These are phyloP conservation scores for Rhodeus uyekii DNA, from an alignment of 2,797 vertebrate species.

Conservation along the genomic window DNA sequence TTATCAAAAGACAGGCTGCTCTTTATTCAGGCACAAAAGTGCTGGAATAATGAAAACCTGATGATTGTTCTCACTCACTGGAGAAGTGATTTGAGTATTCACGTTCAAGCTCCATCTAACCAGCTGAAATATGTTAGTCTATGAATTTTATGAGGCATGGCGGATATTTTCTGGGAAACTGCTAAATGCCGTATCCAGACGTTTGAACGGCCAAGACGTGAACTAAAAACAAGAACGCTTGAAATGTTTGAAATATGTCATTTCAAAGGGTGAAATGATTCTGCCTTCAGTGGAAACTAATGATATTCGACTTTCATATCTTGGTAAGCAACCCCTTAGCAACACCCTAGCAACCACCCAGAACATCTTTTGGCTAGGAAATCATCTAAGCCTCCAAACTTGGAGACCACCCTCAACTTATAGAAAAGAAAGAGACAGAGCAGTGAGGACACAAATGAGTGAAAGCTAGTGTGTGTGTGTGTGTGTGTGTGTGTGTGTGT, in stretches of 20 bases:
- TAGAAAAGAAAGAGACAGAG: not conserved
- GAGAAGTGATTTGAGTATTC: slow-evolving; percentile 43
- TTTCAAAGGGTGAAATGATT: not conserved
- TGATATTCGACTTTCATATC: not conserved
- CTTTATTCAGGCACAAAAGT: slow-evolving; percentile 30
- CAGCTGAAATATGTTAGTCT: slow-evolving; percentile 19
- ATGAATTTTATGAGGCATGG: slow-evolving; percentile 12
- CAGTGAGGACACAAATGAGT: not conserved
- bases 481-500: slow-evolving; percentile 13
- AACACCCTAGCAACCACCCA: not conserved
- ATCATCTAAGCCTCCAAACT: slow-evolving; percentile 10
- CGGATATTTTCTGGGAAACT: slow-evolving; percentile 12
- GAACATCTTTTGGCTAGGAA: not conserved
- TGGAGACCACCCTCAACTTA: slow-evolving; percentile 27
- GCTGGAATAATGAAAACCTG: slow-evolving; percentile 50
- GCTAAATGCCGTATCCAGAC: slow-evolving; percentile 2
- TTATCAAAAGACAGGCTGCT: slow-evolving; percentile 18
- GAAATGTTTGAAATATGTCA: slow-evolving; percentile 7
- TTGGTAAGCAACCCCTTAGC: not conserved
- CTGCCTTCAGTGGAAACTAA: not conserved
- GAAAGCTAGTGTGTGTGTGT: slow-evolving; percentile 13
- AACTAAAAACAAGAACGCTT: not conserved
- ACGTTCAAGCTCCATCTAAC: slow-evolving; percentile 20
- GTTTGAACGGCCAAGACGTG: not conserved
- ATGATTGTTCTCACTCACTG: slow-evolving; percentile 45